phyloP scores from a whole-genome alignment of 2,113 vertebrate genomes.

The Recurvirostra avosetta region DNA sequence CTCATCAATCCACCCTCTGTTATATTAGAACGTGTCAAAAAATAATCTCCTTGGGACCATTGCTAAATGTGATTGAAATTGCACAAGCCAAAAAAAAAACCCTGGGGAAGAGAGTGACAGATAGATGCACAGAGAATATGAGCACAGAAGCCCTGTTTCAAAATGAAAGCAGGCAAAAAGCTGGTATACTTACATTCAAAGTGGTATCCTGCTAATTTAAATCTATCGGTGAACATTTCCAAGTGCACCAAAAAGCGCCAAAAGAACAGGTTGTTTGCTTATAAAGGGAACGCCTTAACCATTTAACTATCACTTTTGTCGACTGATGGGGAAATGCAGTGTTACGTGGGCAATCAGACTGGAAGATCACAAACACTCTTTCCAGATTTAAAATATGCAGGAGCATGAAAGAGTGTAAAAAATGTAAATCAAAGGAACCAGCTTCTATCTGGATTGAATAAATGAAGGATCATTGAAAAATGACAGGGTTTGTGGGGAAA shows the following conservation, averaged over 20 bases:
- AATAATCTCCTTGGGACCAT: constrained; percentile 15
- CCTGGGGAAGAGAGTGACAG: constrained; percentile 24
- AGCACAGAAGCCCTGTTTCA: constrained; percentile 34
- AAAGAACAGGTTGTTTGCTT: constrained; percentile 58
- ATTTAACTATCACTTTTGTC: constrained; percentile 53
- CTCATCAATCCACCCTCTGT: background rate
- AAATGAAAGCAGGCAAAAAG: constrained; percentile 42
- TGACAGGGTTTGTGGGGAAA: constrained; percentile 63
- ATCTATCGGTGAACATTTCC: constrained; percentile 48
- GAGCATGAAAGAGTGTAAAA: constrained; percentile 39
- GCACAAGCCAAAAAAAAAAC: background rate
- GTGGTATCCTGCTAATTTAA: constrained; percentile 49
- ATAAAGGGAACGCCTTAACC: constrained; percentile 28
- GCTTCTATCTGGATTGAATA: constrained; percentile 39
- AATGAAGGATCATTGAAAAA: constrained; percentile 56
- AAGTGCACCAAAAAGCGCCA: constrained; percentile 38
- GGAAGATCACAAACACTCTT: constrained; percentile 19
- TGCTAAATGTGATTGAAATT: constrained; percentile 37
- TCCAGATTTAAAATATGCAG: constrained; percentile 55
- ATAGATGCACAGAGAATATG: background rate
- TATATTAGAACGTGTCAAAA: constrained; percentile 40
- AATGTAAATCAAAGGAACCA: constrained; percentile 57
- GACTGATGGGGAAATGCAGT: constrained; percentile 25
- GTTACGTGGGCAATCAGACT: constrained; percentile 51
- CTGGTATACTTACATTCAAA: constrained; percentile 13